These are phyloP conservation scores for Tachypleus tridentatus DNA, from an alignment of 1,140 invertebrate species.

Conservation along the genomic window DNA sequence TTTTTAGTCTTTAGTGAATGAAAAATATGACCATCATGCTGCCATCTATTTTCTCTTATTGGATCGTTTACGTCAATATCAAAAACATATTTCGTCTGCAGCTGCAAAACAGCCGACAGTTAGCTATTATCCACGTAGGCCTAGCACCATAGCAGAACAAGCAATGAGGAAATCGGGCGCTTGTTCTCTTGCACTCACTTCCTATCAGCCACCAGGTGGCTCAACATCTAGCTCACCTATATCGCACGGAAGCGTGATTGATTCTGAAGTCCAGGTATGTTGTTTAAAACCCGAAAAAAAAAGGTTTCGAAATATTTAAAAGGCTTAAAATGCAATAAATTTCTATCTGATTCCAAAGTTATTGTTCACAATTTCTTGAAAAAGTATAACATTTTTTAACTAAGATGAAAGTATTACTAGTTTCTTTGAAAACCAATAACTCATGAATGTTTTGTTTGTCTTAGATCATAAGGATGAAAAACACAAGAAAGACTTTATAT, in stretches of 20 bases:
- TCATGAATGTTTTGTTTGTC: too few species aligned
- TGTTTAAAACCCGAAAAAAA: too few species aligned
- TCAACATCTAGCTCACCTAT: background rate
- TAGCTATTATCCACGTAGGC: slow-evolving; percentile 40
- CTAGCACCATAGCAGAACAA: slow-evolving; percentile 60
- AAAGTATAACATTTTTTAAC: too few species aligned
- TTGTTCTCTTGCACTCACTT: background rate
- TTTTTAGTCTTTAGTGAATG: slow-evolving; percentile 61
- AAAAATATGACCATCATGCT: slow-evolving; percentile 88
- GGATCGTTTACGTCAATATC: slow-evolving; percentile 51
- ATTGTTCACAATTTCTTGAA: too few species aligned
- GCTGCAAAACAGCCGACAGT: slow-evolving; percentile 20
- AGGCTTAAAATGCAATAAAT: too few species aligned
- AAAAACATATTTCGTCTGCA: slow-evolving; percentile 22
- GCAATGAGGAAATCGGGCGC: slow-evolving; percentile 37
- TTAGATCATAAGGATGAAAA: too few species aligned
- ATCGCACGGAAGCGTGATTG: background rate
- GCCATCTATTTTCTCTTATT: slow-evolving; percentile 86
- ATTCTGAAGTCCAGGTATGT: too few species aligned
- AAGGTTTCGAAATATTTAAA: too few species aligned
- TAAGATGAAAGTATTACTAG: too few species aligned
- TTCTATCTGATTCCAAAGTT: too few species aligned
- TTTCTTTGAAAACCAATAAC: too few species aligned
- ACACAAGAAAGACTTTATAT: background rate
- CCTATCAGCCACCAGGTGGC: background rate